Percentiles rank a stretch among this genome's conserved stretches.
Conservation (phyloP, 2,888 invertebrate species). For the Anthophora plumipes region DNA sequence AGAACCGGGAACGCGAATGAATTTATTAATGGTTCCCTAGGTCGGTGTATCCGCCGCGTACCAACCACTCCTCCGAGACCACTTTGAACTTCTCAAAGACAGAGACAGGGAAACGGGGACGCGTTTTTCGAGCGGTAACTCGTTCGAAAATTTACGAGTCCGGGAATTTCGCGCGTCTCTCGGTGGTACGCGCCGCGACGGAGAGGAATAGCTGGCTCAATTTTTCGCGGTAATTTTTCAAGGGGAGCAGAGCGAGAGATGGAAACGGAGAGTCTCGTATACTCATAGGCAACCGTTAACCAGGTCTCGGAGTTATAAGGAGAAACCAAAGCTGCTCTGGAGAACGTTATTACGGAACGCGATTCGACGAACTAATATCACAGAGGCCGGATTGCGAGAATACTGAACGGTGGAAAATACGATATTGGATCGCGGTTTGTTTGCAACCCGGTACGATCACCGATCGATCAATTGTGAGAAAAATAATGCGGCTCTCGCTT, state of each 20-base stretch:
- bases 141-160: not conserved
- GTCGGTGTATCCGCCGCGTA: not conserved
- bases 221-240: conserved; percentile 19
- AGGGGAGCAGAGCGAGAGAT: not conserved
- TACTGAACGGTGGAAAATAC: conserved; percentile 20
- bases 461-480: conserved; percentile 40
- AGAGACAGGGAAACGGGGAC: not conserved
- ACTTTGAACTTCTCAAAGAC: too few relatives aligned
- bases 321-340: not conserved
- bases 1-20: conserved; percentile 9
- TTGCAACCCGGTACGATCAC: conserved; percentile 8
- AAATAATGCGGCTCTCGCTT: conserved; percentile 8
- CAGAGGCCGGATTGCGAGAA: not conserved
- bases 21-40: conserved; percentile 20
- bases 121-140: not conserved
- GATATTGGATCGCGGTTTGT: conserved; percentile 38
- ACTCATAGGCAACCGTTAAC: not conserved
- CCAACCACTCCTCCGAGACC: not conserved
- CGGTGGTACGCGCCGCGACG: conserved; percentile 1
- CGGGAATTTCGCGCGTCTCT: conserved; percentile 1
- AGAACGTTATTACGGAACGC: not conserved
- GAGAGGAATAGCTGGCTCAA: not conserved
- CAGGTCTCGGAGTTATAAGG: not conserved
- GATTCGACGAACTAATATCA: conserved; percentile 17
- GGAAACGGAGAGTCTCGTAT: conserved; percentile 17